Percentiles rank a stretch among this genome's conserved stretches.
phyloP scores from a whole-genome alignment of 2,113 vertebrate genomes.

The Epinephelus fuscoguttatus region DNA sequence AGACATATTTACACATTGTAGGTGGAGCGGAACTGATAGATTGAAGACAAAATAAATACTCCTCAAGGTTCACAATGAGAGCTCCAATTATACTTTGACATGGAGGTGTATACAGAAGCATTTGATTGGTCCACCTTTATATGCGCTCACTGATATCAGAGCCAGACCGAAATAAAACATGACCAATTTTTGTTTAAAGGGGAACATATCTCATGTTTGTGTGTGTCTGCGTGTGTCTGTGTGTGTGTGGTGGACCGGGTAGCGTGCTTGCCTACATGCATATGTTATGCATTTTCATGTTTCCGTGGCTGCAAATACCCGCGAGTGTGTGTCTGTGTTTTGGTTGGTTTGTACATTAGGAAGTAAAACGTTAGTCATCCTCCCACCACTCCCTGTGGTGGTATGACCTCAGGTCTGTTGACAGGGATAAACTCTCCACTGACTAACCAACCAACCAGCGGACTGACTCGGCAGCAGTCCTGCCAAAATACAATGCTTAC shows the following conservation, averaged over 20 bases:
- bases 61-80: neutral
- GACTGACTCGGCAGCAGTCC: neutral
- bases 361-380: slow-evolving; percentile 27
- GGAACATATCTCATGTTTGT: neutral
- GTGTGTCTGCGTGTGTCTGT: neutral
- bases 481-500: neutral
- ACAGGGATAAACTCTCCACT: slow-evolving; percentile 16
- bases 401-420: slow-evolving; percentile 31
- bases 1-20: slow-evolving; percentile 35
- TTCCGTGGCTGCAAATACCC: neutral
- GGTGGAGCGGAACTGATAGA: slow-evolving; percentile 36
- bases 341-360: slow-evolving; percentile 7
- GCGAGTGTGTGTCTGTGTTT: neutral
- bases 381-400: neutral
- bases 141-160: neutral
- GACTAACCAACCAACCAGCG: neutral
- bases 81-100: slow-evolving; percentile 4
- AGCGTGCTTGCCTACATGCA: neutral
- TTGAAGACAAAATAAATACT: slow-evolving; percentile 19
- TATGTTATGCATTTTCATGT: slow-evolving; percentile 7
- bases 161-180: slow-evolving; percentile 7
- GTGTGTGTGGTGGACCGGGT: neutral
- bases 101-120: neutral
- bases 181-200: neutral
- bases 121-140: neutral